Percentiles rank a stretch among this genome's conserved stretches.
Conservation (phyloP, 2,113 vertebrate genomes). For the Todiramphus chloris region DNA sequence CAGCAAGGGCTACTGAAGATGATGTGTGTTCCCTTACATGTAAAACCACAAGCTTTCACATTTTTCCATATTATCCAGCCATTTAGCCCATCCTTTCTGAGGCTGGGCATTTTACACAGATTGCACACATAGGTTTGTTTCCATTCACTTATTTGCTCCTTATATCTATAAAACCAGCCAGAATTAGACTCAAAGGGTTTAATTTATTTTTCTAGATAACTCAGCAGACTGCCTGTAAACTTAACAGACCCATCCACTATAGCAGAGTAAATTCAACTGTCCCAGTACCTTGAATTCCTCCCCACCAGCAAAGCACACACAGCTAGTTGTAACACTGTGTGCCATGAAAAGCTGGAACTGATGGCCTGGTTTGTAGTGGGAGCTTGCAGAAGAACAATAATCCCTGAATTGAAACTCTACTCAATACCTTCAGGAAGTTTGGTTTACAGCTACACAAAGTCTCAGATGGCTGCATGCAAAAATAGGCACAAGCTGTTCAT, state of each 20-base stretch:
- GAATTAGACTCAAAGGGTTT: neutral
- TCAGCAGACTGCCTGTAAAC: neutral
- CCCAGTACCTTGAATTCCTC: neutral
- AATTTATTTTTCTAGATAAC: neutral
- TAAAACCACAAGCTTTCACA: neutral
- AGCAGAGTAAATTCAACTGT: neutral
- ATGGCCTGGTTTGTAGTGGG: neutral
- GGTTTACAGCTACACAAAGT: neutral
- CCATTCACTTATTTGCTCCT: neutral
- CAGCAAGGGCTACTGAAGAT: neutral
- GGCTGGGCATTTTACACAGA: neutral
- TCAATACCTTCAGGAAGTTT: neutral
- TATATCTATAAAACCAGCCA: neutral
- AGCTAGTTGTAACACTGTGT: neutral
- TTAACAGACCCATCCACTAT: neutral
- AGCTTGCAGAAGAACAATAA: neutral
- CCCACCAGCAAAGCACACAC: neutral
- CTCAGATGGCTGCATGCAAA: slow-evolving; percentile 3
- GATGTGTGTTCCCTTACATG: neutral
- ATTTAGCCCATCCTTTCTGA: neutral
- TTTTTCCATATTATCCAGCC: neutral
- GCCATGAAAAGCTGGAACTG: neutral
- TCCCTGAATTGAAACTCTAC: neutral
- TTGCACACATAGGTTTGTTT: neutral
- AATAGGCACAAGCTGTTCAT: slow-evolving; percentile 18